A percentile compares a stretch with the other conserved stretches of the same genome.
These are phyloP conservation scores for Scolopax bukidnonensis DNA, from an alignment of 2,797 vertebrate species.

Conservation along the genomic window DNA sequence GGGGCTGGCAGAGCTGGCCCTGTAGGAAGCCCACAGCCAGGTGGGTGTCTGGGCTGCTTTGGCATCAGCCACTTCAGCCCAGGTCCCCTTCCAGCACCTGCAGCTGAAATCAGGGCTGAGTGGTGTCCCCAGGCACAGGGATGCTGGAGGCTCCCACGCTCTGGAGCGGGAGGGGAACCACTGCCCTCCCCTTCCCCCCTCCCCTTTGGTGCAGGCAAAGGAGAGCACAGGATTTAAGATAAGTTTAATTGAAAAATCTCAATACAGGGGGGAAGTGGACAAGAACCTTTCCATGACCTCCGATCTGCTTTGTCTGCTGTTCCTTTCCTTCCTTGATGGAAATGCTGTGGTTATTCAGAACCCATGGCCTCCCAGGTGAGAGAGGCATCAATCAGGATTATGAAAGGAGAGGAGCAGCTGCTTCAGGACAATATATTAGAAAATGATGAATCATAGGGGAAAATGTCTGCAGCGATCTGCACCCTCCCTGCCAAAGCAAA, in stretches of 20 bases:
- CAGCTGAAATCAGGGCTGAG: neutral
- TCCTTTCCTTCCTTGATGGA: neutral
- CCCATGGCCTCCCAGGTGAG: neutral
- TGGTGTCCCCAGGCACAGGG: neutral
- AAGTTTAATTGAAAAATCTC: rapidly evolving
- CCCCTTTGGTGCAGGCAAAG: neutral
- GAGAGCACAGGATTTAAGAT: neutral
- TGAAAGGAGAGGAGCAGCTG: constrained; percentile 5
- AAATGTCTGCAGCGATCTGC: neutral
- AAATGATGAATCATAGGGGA: neutral
- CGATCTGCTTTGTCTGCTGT: neutral
- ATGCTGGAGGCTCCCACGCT: neutral
- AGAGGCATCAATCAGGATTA: neutral
- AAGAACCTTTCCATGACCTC: neutral
- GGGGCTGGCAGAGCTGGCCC: neutral
- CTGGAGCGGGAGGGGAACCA: rapidly evolving
- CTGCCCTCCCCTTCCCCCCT: neutral
- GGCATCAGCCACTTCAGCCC: neutral
- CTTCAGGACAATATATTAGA: neutral
- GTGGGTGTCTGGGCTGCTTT: neutral
- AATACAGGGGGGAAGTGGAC: rapidly evolving
- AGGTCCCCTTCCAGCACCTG: neutral
- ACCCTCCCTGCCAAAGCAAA: neutral
- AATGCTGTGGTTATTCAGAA: neutral
- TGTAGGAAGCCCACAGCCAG: rapidly evolving